Base-by-base conservation (phyloP, 2,113 vertebrate genomes). In the Ceuthmochares aereus region DNA sequence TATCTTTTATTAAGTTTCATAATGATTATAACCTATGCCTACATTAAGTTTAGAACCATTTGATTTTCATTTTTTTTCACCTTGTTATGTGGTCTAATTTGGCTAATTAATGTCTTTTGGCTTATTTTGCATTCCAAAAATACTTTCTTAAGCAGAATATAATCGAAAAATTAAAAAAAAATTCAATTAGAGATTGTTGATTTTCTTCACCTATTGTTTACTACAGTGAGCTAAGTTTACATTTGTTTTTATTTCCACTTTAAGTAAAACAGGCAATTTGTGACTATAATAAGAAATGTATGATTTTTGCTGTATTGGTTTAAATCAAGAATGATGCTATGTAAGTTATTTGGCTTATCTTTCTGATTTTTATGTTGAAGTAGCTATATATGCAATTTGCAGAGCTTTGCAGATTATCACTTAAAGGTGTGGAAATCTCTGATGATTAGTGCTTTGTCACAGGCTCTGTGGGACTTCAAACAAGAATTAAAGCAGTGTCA, bases 11-110 rank as follows among this genome's bases (percentile, higher is more conserved):
- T 84, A 62, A 58, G 37, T 88, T 95, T 86, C 27, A 72, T 84
- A 91, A 96, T 81, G 0, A 85, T 79, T 73, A 45, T 87, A 54
- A 18, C 52, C 19, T 72, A 22, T 92, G 25, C 63, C 56, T 74
- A 84, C 69, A 96, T 96, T 84, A 74, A 72, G 52, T 91, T 95
- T 76, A 70, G 56, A 84, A 93, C n/a, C 32, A 40, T 81, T 91
- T 94, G 0, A 74, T 92, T 95, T 87, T 89, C 18, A 23, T 86
- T 90, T 96, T 95, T 93, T 17, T 82, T 91, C 77, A 76, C 49
- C 36, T 59, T 82, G 21, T 69, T 81, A 19, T 52, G n/a, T 64
- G 70, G 72, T 85, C 42, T 76, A 84, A 75, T 66, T 95, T 82
- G 40, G 23, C 20, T 73, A 92, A 74, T 90, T 93, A 76, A 63